Conservation (phyloP, 2,888 invertebrate species). For the Rugalucina vietnamica region DNA sequence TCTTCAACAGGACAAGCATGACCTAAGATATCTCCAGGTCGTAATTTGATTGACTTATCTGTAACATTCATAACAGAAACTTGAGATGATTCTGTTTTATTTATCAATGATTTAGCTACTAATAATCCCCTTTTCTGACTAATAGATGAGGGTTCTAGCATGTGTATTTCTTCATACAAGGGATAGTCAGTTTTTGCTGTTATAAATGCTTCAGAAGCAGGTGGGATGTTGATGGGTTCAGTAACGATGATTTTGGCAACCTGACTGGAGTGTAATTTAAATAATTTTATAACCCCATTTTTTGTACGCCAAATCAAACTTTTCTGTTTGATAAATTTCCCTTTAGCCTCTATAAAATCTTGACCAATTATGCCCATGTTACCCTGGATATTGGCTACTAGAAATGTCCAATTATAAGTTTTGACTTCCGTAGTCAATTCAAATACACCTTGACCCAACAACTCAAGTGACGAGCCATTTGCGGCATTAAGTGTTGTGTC, state of each 20-base stretch:
- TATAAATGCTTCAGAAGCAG: conserved; percentile 2
- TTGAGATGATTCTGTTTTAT: neutral
- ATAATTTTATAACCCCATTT: neutral
- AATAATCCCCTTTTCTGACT: conserved; percentile 1
- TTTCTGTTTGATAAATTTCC: neutral
- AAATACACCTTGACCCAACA: conserved; percentile 11
- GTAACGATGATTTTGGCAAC: neutral
- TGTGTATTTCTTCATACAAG: neutral
- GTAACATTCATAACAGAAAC: conserved; percentile 31
- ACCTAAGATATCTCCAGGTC: conserved; percentile 1
- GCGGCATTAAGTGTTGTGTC: conserved; percentile 4
- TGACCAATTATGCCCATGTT: conserved; percentile 29
- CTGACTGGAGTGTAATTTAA: neutral
- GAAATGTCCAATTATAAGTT: neutral
- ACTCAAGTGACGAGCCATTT: neutral
- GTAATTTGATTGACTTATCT: neutral
- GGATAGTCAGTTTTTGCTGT: neutral
- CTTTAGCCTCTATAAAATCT: conserved; percentile 27
- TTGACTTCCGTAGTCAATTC: neutral
- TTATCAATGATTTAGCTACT: conserved; percentile 11
- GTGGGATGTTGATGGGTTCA: conserved; percentile 13
- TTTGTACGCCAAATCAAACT: neutral
- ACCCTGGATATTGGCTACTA: conserved; percentile 25
- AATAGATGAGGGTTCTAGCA: neutral
- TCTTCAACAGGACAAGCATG: neutral